Evolutionary conservation across 2,797 vertebrate genomes (phyloP), one percentile per base, ranked within the genome.

Genomic region (Poecilia picta): DNA sequence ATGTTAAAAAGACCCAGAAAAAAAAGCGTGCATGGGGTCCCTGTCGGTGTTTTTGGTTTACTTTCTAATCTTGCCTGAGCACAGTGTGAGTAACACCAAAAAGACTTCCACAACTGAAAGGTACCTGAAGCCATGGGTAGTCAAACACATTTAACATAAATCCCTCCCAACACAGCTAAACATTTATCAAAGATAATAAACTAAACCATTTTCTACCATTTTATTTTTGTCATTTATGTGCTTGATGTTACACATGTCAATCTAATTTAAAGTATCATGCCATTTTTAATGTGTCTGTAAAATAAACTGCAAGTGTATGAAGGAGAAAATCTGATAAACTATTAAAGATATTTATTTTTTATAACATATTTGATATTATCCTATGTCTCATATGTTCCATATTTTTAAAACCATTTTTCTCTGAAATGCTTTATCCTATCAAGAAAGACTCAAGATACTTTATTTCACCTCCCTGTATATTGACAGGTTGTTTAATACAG

Each of bases 301-400:
- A 89, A 89, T 89, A 84, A 15, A 46, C 43, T 89, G 79, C 49
- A 83, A 80, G 84, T 93, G 91, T 91, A 89, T 95, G 91, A 96
- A 85, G 92, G 91, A 90, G 87, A 89, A 88, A 92, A 83, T 91
- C 79, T 79, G 90, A 81, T 86, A 89, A 88, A 91, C 84, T 92
- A 96, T 95, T 96, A 96, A 96, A 95, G 93, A 94, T 89, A 53
- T 96, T 90, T 96, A 96, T 94, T 96, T 96, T 96, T 96, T 94
- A 86, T 93, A 93, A 94, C 70, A 91, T 57, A 82, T 15, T 80
- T 55, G 43, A 83, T 81, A 75, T 77, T 51, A 47, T 73, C 82
- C 55, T 84, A 64, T 87, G 68, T 72, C 25, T 45, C n/a, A 28
- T 12, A 57, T 74, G 20, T 73, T 5, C 11, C 49, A 28, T 5